Base-by-base conservation (phyloP, 2,113 vertebrate species). In the Myotis davidii region DNA sequence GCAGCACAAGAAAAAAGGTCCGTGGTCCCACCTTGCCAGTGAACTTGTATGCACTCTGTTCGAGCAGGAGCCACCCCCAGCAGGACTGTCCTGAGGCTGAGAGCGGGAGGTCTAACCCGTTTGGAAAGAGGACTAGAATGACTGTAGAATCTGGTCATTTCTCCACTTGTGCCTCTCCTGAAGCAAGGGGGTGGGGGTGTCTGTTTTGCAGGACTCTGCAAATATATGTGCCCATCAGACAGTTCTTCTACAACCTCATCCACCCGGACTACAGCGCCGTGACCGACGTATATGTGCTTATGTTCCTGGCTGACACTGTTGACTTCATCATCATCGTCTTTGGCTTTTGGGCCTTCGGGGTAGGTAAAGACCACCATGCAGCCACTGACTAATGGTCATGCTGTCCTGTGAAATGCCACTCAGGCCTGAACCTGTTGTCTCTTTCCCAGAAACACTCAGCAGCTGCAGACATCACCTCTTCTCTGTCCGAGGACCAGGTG, bases 251-350 rank as follows among this genome's bases (percentile, higher is more conserved):
- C 84, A 98, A 99, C 97, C 98, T 99, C 94, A 99, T 99, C 97
- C 99, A 99, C 88, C 99, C 99, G 0, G 99, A 99, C 96, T 99
- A 99, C 98, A 99, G 99, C 9, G 99, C 99, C 0, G 99, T 99
- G 97, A 99, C 99, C 0, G 99, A 99, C 7, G 99, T 99, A 76
- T 99, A 99, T 0, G 99, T 99, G 94, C 98, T 99, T 94, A 99
- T 99, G 99, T 99, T 99, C 98, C 98, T 99, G 45, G 99, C 99
- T 1, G 99, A 99, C 96, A 99, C 99, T 0, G 99, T 99, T 9
- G 99, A 99, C 98, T 99, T 99, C 97, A 99, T 99, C 98, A 99
- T 99, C 98, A 99, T 99, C 8, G 99, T 99, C 90, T 99, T 99
- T 94, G 99, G 99, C 95, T 99, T 99, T 98, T 99, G 99, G 99